These are phyloP conservation scores for Noctua comes DNA, from an alignment of 2,888 invertebrate species.

Conservation along the genomic window DNA sequence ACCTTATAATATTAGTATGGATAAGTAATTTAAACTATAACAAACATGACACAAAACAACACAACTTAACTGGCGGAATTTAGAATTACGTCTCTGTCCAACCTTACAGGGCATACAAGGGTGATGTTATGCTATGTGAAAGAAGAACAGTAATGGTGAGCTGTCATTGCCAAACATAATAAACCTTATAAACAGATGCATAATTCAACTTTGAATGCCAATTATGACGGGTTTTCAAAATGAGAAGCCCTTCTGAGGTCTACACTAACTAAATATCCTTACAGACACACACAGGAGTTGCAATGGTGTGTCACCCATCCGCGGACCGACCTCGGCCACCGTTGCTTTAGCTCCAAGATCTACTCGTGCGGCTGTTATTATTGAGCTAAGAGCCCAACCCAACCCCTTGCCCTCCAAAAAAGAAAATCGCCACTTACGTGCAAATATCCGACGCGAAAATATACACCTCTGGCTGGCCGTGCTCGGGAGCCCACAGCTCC, in stretches of 20 bases:
- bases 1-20: too few species aligned
- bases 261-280: neutral
- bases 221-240: too few species aligned
- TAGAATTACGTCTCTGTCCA: neutral
- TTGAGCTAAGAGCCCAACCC: neutral
- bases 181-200: neutral
- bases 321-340: neutral
- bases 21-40: neutral
- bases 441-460: conserved; percentile 95
- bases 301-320: neutral
- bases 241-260: too few species aligned
- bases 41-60: neutral
- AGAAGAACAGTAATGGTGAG: neutral
- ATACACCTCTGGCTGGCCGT: conserved; percentile 89
- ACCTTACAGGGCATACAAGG: neutral
- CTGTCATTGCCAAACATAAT: neutral
- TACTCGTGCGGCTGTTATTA: too few species aligned
- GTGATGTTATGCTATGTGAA: neutral
- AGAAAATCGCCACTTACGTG: conserved; percentile 89
- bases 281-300: neutral
- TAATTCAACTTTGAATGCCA: too few species aligned
- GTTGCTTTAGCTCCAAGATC: neutral
- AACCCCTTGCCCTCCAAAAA: neutral
- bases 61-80: neutral
- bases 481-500: conserved; percentile 94